Evolutionary conservation across 2,797 vertebrate genomes (phyloP).

Genomic region (Octomys mimax): DNA sequence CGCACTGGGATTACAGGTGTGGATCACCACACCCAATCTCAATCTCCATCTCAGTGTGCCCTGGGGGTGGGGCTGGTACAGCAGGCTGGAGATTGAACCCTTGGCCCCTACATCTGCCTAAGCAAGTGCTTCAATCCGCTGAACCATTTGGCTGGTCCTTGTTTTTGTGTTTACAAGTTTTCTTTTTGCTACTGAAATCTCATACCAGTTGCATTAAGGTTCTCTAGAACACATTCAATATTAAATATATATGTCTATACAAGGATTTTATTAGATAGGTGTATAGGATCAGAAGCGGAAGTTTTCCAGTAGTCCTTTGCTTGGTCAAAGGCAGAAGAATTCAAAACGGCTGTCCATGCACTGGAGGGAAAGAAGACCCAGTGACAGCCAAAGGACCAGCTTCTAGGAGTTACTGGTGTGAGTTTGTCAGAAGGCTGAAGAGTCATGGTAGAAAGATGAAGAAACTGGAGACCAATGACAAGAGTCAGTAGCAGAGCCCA

Average conservation of each 20-base stretch:
- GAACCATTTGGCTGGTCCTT: neutral
- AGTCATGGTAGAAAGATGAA: neutral
- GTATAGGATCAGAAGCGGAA: neutral
- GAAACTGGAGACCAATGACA: neutral
- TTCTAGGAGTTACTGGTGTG: neutral
- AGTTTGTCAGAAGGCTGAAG: neutral
- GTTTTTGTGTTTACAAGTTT: neutral
- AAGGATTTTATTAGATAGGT: neutral
- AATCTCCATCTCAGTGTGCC: no score
- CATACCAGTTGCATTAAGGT: neutral
- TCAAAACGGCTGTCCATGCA: neutral
- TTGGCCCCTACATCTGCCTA: no score
- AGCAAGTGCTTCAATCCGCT: no score
- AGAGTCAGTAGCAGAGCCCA: neutral
- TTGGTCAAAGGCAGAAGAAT: neutral
- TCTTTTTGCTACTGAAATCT: neutral
- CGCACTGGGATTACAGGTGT: no score
- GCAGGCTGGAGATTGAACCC: no score
- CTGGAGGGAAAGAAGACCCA: neutral
- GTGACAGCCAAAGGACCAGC: neutral
- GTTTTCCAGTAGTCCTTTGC: neutral
- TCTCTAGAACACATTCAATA: neutral
- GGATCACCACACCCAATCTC: no score
- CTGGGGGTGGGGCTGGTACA: no score
- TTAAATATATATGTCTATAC: neutral